A percentile compares a stretch with the other conserved stretches of the same genome.
These are phyloP conservation scores for Drosophila meridiana DNA, from an alignment of 2,888 invertebrate genomes.

Conservation along the genomic window DNA sequence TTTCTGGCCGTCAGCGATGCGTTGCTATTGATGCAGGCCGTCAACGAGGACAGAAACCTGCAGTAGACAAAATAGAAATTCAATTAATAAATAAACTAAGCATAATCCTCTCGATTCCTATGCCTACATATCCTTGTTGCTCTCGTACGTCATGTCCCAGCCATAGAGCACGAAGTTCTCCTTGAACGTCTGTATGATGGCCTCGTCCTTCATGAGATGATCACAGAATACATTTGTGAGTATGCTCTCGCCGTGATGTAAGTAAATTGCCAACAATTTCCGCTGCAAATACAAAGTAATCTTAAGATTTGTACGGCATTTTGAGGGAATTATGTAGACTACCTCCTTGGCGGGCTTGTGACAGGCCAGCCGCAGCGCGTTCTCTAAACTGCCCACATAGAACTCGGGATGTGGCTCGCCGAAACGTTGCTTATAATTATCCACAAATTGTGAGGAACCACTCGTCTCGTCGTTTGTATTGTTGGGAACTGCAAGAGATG, in stretches of 20 bases:
- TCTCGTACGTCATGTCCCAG: constrained; percentile 97
- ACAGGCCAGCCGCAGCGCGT: constrained; percentile 95
- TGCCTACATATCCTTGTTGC: constrained; percentile 92
- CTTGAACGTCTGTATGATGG: constrained; percentile 94
- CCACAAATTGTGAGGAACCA: constrained; percentile 94
- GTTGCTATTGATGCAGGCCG: constrained; percentile 91
- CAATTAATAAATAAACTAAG: not conserved
- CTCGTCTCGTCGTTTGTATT: constrained; percentile 93
- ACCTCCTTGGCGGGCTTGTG: constrained; percentile 96
- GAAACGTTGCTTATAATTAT: constrained; percentile 91
- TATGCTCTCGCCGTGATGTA: constrained; percentile 98
- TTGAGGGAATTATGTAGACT: constrained; percentile 62
- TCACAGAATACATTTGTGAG: constrained; percentile 98
- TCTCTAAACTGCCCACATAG: constrained; percentile 95
- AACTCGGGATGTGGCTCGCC: constrained; percentile 95
- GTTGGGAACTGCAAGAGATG: constrained; percentile 90
- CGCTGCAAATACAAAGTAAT: constrained; percentile 87
- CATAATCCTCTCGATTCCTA: not conserved
- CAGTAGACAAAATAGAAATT: constrained; percentile 11
- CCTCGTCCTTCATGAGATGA: constrained; percentile 95
- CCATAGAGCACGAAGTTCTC: constrained; percentile 97
- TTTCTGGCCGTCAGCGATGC: constrained; percentile 94
- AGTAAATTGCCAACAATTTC: constrained; percentile 96
- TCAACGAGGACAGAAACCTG: constrained; percentile 91
- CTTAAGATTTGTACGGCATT: not conserved